These are phyloP conservation scores for Liparis tanakae DNA, from an alignment of 2,797 vertebrate species.

Conservation along the genomic window DNA sequence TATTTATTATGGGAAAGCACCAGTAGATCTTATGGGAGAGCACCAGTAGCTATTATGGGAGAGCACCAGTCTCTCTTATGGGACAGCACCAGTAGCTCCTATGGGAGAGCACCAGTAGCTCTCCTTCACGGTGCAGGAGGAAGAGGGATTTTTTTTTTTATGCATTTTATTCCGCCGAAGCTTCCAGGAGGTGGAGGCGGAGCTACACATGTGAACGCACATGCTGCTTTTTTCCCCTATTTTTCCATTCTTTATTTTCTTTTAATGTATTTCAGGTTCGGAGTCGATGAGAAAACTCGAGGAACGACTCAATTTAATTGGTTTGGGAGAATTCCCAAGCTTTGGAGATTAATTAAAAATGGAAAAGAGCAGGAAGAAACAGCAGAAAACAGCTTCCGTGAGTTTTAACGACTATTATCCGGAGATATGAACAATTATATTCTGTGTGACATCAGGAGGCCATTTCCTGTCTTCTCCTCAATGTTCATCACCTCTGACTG, in stretches of 20 bases:
- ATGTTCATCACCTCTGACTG: constrained; percentile 30
- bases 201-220: constrained; percentile 19
- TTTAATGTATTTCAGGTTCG: constrained; percentile 29
- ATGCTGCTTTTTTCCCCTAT: not conserved
- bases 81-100: too few relatives aligned
- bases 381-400: constrained; percentile 34
- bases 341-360: constrained; percentile 68
- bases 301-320: constrained; percentile 57
- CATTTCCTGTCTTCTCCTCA: constrained; percentile 12
- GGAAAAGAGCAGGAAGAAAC: constrained; percentile 33
- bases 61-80: too few relatives aligned
- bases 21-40: too few relatives aligned
- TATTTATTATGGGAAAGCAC: constrained; percentile 16
- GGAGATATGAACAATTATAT: constrained; percentile 30
- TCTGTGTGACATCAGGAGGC: constrained; percentile 20
- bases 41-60: too few relatives aligned
- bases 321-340: constrained; percentile 46
- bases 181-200: constrained; percentile 40
- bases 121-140: constrained; percentile 32
- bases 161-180: constrained; percentile 62
- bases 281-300: constrained; percentile 58
- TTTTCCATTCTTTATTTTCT: not conserved
- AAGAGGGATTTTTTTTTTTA: constrained; percentile 46
- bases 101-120: too few relatives aligned
- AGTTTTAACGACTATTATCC: constrained; percentile 31